Base-by-base conservation (phyloP, 2,888 invertebrate genomes). In the Boloria selene region DNA sequence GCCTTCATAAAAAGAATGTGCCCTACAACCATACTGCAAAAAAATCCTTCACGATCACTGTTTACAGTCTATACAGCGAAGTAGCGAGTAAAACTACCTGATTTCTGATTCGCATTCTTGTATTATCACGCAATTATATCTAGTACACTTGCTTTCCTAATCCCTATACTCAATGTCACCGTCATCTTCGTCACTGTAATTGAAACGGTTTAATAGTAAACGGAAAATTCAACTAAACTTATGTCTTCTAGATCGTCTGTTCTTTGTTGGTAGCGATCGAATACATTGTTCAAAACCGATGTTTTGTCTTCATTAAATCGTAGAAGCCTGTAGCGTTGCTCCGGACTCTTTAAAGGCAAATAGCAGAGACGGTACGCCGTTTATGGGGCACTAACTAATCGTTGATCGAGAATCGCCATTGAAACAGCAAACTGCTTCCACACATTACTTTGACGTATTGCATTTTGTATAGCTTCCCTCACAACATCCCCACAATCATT, bases 321-420 rank as follows among this genome's bases (percentile, higher is more conserved):
- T 26, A 82, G 53, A 44, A 83, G 69, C 62, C 77, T 65, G 50
- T 70, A 79, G 13, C 77, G 71, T 73, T 83, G 65, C 0, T 73
- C 62, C 3, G 76, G 78, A 10, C 47, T 73, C 70, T 74, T 77
- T 4, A 78, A 55, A 0, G 70, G 72, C 47, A 77, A 72, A 74
- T 79, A 75, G 14, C 78, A 80, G 10, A 79, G 62, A 38, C 79
- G 65, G 52, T 75, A 80, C 53, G 77, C 79, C n/a, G 70, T 75
- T 77, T 79, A 78, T 0, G 72, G 69, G 0, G 77, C 78, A 47
- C 75, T 76, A 0, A 79, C 74, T 10, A 75, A 4, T 5, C 78
- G 70, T 72, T 77, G 76, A 31, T 0, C 45, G 13, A 77, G 58
- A 63, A 79, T 78, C 0, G 74, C 59, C 75, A 77, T 77, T 54